Percentiles rank a stretch among this genome's conserved stretches.
phyloP scores from a whole-genome alignment of 2,888 invertebrate species.

The Ichneumoninae sp. region DNA sequence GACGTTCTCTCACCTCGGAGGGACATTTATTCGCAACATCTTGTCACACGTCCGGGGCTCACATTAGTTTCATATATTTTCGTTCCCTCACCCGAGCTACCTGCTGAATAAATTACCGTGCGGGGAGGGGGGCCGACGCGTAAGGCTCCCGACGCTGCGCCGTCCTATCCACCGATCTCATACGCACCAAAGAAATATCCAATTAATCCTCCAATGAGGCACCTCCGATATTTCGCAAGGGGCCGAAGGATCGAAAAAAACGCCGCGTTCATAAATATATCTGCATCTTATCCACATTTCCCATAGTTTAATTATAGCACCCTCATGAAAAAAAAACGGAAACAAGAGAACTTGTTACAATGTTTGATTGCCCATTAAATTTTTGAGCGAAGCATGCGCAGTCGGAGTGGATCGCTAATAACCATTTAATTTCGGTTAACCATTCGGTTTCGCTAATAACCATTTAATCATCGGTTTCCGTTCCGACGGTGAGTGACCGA shows the following conservation, averaged over 20 bases:
- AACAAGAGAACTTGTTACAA: not conserved
- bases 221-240: constrained; percentile 16
- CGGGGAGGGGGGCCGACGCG: not conserved
- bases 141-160: constrained; percentile 1
- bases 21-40: constrained; percentile 62
- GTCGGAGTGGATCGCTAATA: constrained; percentile 49
- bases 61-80: constrained; percentile 65
- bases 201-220: constrained; percentile 48
- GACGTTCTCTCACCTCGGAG: constrained; percentile 64
- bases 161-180: constrained; percentile 44
- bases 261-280: not conserved
- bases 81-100: constrained; percentile 47
- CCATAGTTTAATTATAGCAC: not conserved
- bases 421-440: constrained; percentile 63
- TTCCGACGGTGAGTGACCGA: constrained; percentile 41
- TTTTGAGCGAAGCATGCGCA: not conserved
- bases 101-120: constrained; percentile 61
- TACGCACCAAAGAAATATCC: constrained; percentile 39
- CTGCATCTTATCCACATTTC: constrained; percentile 17
- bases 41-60: constrained; percentile 59
- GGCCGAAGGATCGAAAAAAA: not conserved
- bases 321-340: not conserved
- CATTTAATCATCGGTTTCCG: constrained; percentile 56
- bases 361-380: constrained; percentile 25
- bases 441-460: no score